A percentile compares a stretch with the other conserved stretches of the same genome.
phyloP scores from a whole-genome alignment of 2,113 vertebrate genomes.

The Lampris megalopsis region DNA sequence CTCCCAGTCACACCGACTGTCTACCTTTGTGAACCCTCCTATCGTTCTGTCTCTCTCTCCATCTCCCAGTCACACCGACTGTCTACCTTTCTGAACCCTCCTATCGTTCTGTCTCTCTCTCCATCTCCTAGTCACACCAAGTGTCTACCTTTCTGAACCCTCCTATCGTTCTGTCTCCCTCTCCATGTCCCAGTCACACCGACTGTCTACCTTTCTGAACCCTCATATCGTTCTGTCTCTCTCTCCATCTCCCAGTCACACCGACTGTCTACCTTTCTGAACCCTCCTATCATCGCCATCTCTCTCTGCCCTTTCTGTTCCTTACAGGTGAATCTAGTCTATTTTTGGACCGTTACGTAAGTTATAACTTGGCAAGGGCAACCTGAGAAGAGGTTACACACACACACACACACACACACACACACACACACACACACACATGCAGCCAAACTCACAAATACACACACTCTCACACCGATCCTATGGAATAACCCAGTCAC shows the following conservation, averaged over 20 bases:
- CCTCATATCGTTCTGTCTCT: not conserved
- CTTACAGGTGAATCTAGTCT: constrained; percentile 65
- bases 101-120: too few relatives aligned
- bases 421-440: not conserved
- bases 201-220: not conserved
- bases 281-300: not conserved
- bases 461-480: constrained; percentile 2
- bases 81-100: too few relatives aligned
- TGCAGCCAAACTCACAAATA: constrained; percentile 1
- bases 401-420: constrained; percentile 16
- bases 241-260: not conserved
- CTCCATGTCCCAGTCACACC: not conserved
- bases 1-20: too few relatives aligned
- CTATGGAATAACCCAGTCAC: constrained; percentile 21
- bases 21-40: too few relatives aligned
- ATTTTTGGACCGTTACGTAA: constrained; percentile 65
- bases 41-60: too few relatives aligned
- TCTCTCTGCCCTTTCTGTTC: constrained; percentile 15
- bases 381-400: constrained; percentile 31
- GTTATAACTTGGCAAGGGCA: constrained; percentile 54
- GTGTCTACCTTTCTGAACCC: too few relatives aligned
- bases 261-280: not conserved
- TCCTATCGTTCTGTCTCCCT: not conserved
- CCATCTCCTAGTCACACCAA: too few relatives aligned
- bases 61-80: too few relatives aligned